Evolutionary conservation across 23 tunicate species (phyloP), one percentile per base, ranked within the genome.

Genomic region (Corella eumyota): DNA sequence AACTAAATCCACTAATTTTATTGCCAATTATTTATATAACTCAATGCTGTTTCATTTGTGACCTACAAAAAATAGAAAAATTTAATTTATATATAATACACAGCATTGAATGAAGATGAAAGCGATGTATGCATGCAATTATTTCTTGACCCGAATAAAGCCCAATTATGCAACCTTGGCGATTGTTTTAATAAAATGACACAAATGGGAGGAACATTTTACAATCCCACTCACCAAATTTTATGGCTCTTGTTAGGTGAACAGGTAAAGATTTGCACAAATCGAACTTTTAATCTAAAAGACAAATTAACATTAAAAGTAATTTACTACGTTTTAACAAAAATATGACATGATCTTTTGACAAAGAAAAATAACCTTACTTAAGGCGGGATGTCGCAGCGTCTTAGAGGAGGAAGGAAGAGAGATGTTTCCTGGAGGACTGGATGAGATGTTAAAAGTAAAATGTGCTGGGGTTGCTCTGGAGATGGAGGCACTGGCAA

Each of bases 151-250:
- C 28, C 33, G 2, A 25, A 31, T 19, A 55, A 64, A 9, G 19
- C 30, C 19, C 25, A 70, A 11, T 45, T 30, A 54, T 79, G 87
- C 46, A 27, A 29, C 22, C 15, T 79, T 3, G 72, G 56, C 13
- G 24, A 28, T 6, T 79, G 87, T 32, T 79, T 71, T 77, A 50
- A 79, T 15, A 7, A 25, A 27, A 79, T 79, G 87, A 70, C 87
- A 1, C 51, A 29, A 20, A 30, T 33, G n/a, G 72, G 70, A 24
- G 47, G 30, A 6, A 24, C 35, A 17, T 29, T 54, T 36, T 79
- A 79, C 57, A 45, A 50, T n/a, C 56, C 77, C 7, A 79, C 87
- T 2, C 87, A 79, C 57, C 87, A 79, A 63, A 52, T 79, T 26
- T 45, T 79, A 22, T 79, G 75, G 72, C 47, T 79, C 4, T 32